phyloP scores from a whole-genome alignment of 30 jellyfish, hydroid and myxozoan genomes.

The Sanderia malayensis region DNA sequence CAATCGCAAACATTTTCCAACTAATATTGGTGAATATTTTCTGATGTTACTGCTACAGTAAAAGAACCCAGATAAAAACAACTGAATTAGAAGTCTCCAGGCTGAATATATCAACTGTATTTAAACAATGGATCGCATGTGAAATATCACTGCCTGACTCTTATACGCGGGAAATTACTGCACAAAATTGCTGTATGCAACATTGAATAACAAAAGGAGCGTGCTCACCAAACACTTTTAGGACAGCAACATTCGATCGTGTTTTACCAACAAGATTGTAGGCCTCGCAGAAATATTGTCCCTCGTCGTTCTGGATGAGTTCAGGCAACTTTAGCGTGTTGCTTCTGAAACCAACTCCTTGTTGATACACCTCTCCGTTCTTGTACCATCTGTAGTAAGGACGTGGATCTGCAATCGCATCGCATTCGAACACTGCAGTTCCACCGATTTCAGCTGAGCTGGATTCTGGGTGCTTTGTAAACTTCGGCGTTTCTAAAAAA shows the following conservation, averaged over 20 bases:
- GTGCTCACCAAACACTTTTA: conserved; percentile 59
- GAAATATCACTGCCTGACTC: too few relatives aligned
- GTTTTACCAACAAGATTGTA: conserved; percentile 47
- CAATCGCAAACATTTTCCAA: too few relatives aligned
- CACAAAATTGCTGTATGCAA: too few relatives aligned
- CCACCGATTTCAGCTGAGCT: conserved; percentile 66
- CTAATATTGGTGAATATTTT: too few relatives aligned
- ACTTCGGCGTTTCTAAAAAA: conserved; percentile 27
- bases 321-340: conserved; percentile 21
- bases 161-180: too few relatives aligned
- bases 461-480: conserved; percentile 41
- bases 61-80: too few relatives aligned
- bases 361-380: conserved; percentile 41
- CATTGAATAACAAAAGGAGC: too few relatives aligned
- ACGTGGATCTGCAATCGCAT: conserved; percentile 66
- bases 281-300: conserved; percentile 58
- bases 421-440: conserved; percentile 18
- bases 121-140: too few relatives aligned
- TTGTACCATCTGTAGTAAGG: conserved; percentile 72
- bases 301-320: conserved; percentile 56
- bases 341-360: conserved; percentile 51
- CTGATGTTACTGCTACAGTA: too few relatives aligned
- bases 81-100: too few relatives aligned
- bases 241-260: conserved; percentile 24
- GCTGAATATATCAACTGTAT: too few relatives aligned